phyloP scores from a whole-genome alignment of 2,888 invertebrate species.

The Pocota personata region DNA sequence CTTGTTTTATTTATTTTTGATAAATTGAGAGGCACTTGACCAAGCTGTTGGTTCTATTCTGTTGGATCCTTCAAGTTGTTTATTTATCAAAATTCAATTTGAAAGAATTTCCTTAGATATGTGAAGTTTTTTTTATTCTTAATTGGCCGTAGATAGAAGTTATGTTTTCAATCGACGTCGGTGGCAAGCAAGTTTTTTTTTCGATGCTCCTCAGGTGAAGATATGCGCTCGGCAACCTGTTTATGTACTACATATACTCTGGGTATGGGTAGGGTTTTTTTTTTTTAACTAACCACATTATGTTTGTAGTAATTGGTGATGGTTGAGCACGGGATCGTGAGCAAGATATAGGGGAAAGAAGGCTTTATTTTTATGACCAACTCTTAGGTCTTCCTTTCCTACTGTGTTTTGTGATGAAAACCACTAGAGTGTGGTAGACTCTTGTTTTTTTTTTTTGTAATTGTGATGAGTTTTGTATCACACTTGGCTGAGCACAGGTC shows the following conservation, averaged over 20 bases:
- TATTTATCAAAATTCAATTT: slow-evolving; percentile 53
- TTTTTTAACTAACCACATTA: slow-evolving; percentile 51
- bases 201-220: slow-evolving; percentile 7
- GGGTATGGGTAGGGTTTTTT: neutral
- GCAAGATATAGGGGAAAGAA: slow-evolving; percentile 20
- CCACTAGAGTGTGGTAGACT: slow-evolving; percentile 65
- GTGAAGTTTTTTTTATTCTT: slow-evolving; percentile 16
- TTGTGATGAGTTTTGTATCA: slow-evolving; percentile 54
- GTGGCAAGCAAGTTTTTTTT: slow-evolving; percentile 40
- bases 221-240: slow-evolving; percentile 56
- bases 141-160: slow-evolving; percentile 30
- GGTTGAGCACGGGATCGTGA: slow-evolving; percentile 60
- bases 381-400: slow-evolving; percentile 51
- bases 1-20: slow-evolving; percentile 55
- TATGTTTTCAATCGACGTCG: slow-evolving; percentile 42
- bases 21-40: slow-evolving; percentile 59
- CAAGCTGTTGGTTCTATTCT: neutral
- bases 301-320: slow-evolving; percentile 63
- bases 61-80: slow-evolving; percentile 49
- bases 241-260: slow-evolving; percentile 23
- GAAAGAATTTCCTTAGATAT: slow-evolving; percentile 13
- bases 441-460: slow-evolving; percentile 43
- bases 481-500: slow-evolving; percentile 48
- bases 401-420: slow-evolving; percentile 28
- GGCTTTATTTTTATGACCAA: slow-evolving; percentile 39